Evolutionary conservation across 2,113 vertebrate species (phyloP).

Genomic region (Malurus cyaneus): DNA sequence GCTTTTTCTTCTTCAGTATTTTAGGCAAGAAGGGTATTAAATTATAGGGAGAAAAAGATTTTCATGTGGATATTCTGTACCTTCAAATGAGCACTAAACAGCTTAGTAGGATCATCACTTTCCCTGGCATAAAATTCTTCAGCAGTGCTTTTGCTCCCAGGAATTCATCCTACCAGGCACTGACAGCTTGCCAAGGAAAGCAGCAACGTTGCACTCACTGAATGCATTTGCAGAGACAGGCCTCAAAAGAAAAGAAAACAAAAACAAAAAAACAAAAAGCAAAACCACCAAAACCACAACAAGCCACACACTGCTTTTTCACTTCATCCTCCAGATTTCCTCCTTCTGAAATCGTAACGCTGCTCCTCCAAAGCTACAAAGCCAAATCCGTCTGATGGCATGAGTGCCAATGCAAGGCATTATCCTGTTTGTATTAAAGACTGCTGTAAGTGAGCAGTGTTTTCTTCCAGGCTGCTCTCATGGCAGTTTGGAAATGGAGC

Average conservation of each 20-base stretch:
- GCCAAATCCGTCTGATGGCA: conserved; percentile 15
- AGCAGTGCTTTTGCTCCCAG: not conserved
- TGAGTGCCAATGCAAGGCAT: not conserved
- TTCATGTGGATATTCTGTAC: not conserved
- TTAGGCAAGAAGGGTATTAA: not conserved
- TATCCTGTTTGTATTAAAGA: not conserved
- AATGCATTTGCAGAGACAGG: not conserved
- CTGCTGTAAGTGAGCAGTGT: conserved; percentile 43
- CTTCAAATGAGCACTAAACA: not conserved
- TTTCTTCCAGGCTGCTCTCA: conserved; percentile 41
- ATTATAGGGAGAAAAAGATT: not conserved
- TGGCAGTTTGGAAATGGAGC: conserved; percentile 16
- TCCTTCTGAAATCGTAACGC: not conserved
- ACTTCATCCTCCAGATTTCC: not conserved
- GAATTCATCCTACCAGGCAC: not conserved
- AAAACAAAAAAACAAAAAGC: fast-evolving
- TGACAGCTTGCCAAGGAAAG: not conserved
- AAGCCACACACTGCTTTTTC: not conserved
- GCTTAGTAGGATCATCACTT: not conserved
- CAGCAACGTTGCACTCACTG: not conserved
- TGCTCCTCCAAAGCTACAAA: not conserved
- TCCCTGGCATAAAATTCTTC: not conserved
- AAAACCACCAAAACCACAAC: not conserved
- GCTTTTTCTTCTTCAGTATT: not conserved
- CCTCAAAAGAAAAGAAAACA: not conserved